Base-by-base conservation (phyloP, 2,888 invertebrate species). In the Argyresthia albistria region DNA sequence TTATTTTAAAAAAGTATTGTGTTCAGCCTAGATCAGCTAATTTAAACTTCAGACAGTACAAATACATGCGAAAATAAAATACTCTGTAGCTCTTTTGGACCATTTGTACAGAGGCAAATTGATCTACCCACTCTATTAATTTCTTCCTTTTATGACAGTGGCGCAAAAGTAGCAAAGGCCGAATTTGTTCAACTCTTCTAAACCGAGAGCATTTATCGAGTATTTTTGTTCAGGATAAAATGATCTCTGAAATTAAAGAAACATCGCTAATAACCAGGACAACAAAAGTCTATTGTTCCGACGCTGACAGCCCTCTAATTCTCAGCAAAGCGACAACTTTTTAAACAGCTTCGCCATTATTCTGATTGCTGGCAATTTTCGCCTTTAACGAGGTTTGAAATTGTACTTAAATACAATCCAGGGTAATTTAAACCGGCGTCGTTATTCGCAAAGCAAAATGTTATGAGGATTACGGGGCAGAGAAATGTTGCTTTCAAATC, bases 361-460 rank as follows among this genome's bases (percentile, higher is more conserved):
- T 52, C 54, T 64, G 67, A 70, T 69, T 73, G 67, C 64, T 58
- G 60, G 62, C 65, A 68, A 66, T 73, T 69, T 66, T 56, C 61
- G 56, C 60, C 60, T 66, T 68, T 67, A 67, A 60, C 61, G 58
- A 67, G 66, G 59, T 64, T 66, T 61, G 53, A 54, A 59, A 63
- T 66, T 64, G 60, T 63, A 58, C 61, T 63, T 58, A 58, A 60
- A 65, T 58, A 59, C 58, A 61, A 67, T 60, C 59, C 51, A 46
- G 58, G 59, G 58, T 60, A 62, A 63, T 65, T 64, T 60, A 58
- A 58, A 47, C 55, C 39, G 49, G 39, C 16, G 11, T 37, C 14
- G 39, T 37, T 49, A 39, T 37, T 49, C 37, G 39, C 39, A 11
- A 49, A 49, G 37, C 49, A 35, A 49, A 49, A 39, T 49, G 37